Evolutionary conservation across 2,888 invertebrate genomes (phyloP), one percentile per base, ranked within the genome.

Genomic region (Limnephilus auricula): DNA sequence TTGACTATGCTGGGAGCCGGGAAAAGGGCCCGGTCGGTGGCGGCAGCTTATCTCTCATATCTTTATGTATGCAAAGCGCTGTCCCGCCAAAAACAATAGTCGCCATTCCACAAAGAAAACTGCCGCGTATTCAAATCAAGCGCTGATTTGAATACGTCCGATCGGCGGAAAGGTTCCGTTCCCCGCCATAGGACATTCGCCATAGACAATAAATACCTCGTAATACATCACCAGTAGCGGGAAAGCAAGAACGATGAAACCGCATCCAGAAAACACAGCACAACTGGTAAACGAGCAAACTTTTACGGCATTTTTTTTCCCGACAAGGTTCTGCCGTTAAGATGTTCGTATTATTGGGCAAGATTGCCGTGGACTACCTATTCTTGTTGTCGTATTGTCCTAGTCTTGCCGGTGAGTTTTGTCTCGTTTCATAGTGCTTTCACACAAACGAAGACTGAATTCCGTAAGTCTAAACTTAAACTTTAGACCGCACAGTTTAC

Each of bases 21-120:
- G n/a, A 34, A 40, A 45, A 40, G 37, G 85, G 34, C 84, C 32
- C 84, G n/a, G 45, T n/a, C 37, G 30, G 85, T 45, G 15, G 85
- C 30, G 31, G 31, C 37, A n/a, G 90, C 90, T 92, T 92, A 92
- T 92, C 92, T 92, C 90, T 92, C 92, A 92, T 92, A 92, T 92
- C 92, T 92, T 91, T 92, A 88, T 92, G 90, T 92, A 90, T 90
- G 89, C 87, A 78, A 88, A 79, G 83, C 79, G 45, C 90, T 80
- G 92, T 92, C 92, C 91, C 79, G 65, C 90, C 92, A 90, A 92
- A 92, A 90, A 92, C 92, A 92, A 92, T 92, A 92, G 91, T 91
- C 79, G 91, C 84, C 84, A 84, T 91, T 83, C 83, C 91, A 84
- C 91, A 91, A 91, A 91, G 92, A 82, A 85, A 84, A 90, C 91